Percentiles rank a stretch among this genome's conserved stretches.
phyloP scores from a whole-genome alignment of 2,797 vertebrate species.

The Artibeus lituratus region DNA sequence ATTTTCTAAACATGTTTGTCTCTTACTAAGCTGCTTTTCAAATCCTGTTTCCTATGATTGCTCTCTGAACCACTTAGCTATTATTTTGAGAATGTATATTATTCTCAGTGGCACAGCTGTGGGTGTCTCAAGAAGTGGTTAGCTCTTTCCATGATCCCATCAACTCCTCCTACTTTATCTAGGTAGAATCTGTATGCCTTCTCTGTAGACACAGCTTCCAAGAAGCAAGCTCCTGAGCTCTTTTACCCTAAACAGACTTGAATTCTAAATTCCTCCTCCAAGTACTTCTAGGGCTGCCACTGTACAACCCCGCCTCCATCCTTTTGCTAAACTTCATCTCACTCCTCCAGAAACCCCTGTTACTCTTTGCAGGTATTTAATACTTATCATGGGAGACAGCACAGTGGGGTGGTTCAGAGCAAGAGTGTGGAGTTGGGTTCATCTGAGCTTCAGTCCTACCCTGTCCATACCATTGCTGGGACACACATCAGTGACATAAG shows the following conservation, averaged over 20 bases:
- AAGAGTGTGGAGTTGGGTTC: fast-evolving
- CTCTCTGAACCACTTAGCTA: background rate
- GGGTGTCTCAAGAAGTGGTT: background rate
- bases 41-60: background rate
- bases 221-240: background rate
- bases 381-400: background rate
- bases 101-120: background rate
- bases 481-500: background rate
- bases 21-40: background rate
- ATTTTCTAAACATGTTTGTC: background rate
- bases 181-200: background rate
- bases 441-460: background rate
- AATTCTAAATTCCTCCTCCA: background rate
- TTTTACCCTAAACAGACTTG: background rate
- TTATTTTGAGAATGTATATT: background rate
- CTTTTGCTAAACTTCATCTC: background rate
- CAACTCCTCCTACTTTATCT: background rate
- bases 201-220: background rate
- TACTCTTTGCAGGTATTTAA: background rate
- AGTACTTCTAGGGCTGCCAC: background rate
- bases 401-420: background rate
- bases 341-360: background rate
- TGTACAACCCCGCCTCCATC: background rate
- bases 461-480: too few relatives aligned
- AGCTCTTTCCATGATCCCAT: background rate